Evolutionary conservation across 2,888 invertebrate species (phyloP).

Genomic region (Cheilosia grossa): DNA sequence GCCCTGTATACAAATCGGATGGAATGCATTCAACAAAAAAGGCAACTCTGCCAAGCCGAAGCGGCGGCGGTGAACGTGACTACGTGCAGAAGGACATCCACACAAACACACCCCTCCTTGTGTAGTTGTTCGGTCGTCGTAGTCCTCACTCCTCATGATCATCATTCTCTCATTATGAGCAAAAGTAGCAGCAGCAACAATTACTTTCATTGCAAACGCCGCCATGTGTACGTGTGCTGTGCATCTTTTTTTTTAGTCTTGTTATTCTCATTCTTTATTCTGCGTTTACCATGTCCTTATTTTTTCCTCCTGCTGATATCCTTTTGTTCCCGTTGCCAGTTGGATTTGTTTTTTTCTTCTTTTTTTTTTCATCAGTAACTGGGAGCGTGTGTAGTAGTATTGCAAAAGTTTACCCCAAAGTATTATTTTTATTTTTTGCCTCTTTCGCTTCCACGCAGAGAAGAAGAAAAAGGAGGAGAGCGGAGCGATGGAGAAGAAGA

Average conservation of each 20-base stretch:
- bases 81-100: constrained; percentile 60
- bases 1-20: constrained; percentile 11
- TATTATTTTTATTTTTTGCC: constrained; percentile 16
- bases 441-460: constrained; percentile 9
- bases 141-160: constrained; percentile 3
- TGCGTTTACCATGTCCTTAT: constrained; percentile 63
- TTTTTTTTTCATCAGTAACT: constrained; percentile 8
- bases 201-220: constrained; percentile 52
- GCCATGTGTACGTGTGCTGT: constrained; percentile 21
- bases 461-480: not conserved
- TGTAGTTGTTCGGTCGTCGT: not conserved
- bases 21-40: constrained; percentile 45
- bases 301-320: constrained; percentile 52
- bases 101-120: constrained; percentile 14
- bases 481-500: constrained; percentile 22
- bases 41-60: constrained; percentile 28
- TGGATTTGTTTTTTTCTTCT: not conserved
- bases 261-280: constrained; percentile 41
- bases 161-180: constrained; percentile 60
- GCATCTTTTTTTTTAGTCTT: constrained; percentile 10
- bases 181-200: constrained; percentile 67
- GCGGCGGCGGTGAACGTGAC: constrained; percentile 44
- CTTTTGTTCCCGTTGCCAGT: constrained; percentile 48
- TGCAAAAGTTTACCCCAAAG: constrained; percentile 53
- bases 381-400: constrained; percentile 3